Percentiles rank a stretch among this genome's conserved stretches.
Conservation (phyloP, 2,113 vertebrate genomes). For the Grallaria varia region DNA sequence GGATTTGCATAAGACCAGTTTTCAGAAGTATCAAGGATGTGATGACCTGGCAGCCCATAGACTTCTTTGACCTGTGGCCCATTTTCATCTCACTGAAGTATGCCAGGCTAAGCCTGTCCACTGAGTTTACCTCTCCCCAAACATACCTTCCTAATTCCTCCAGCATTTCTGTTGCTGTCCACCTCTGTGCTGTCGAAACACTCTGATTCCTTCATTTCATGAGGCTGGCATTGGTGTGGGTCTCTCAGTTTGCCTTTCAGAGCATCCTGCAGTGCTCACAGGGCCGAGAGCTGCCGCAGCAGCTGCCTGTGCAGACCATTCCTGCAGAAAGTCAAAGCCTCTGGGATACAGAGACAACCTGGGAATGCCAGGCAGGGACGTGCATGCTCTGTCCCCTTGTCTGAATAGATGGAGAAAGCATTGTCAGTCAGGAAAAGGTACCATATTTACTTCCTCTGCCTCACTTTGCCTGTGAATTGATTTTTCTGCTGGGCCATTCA, state of each 20-base stretch:
- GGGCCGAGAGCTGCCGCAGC: neutral
- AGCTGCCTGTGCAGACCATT: neutral
- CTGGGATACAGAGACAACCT: neutral
- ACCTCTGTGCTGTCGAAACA: neutral
- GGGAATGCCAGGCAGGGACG: neutral
- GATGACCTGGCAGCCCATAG: neutral
- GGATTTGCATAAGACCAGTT: constrained; percentile 33
- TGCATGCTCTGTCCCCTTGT: neutral
- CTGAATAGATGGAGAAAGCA: neutral
- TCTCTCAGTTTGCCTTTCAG: neutral
- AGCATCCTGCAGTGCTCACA: neutral
- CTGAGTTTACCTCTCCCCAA: neutral
- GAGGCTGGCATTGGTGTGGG: neutral
- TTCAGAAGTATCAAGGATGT: neutral
- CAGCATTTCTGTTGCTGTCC: neutral
- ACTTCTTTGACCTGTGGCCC: neutral
- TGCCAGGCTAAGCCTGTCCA: neutral
- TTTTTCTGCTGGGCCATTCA: neutral
- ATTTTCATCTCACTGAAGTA: neutral
- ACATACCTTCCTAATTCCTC: neutral
- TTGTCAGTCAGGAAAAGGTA: neutral
- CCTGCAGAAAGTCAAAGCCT: neutral
- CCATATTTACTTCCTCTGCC: neutral
- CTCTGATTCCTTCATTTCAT: neutral
- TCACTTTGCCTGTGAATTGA: neutral